Conservation (phyloP, 30 jellyfish, hydroid and myxozoan genomes). For the Turritopsis dohrnii region DNA sequence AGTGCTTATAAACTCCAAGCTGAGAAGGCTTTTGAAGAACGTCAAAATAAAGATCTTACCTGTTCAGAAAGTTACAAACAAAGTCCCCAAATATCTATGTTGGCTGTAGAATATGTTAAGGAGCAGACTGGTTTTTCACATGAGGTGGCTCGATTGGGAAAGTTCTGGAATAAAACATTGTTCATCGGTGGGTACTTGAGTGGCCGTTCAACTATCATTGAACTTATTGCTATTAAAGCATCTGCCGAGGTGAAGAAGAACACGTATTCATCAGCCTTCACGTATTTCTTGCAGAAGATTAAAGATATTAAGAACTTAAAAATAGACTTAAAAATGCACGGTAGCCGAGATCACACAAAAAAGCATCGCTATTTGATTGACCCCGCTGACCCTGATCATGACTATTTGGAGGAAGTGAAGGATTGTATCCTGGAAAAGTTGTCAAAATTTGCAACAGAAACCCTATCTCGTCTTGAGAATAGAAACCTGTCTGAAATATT, state of each 20-base stretch:
- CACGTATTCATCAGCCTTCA: not conserved
- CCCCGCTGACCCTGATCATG: constrained; percentile 1
- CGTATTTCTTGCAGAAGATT: not conserved
- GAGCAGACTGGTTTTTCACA: constrained; percentile 4
- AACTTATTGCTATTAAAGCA: constrained; percentile 5
- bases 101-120: not conserved
- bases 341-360: not conserved
- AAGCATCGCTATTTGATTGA: constrained; percentile 12
- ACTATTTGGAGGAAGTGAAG: not conserved
- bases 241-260: not conserved
- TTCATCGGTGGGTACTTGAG: not conserved
- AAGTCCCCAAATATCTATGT: not conserved
- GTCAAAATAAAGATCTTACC: not conserved
- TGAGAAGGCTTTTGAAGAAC: not conserved
- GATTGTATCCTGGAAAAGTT: not conserved
- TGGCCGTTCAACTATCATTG: constrained; percentile 23
- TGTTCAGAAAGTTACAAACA: not conserved
- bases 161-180: constrained; percentile 15
- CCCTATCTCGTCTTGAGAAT: not conserved
- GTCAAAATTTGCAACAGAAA: not conserved
- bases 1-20: not conserved
- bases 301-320: not conserved
- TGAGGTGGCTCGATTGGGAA: constrained; percentile 9
- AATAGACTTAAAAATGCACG: not conserved
- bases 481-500: not conserved